Conservation (phyloP, 1,140 invertebrate species). For the Drosophila sturtevanti region DNA sequence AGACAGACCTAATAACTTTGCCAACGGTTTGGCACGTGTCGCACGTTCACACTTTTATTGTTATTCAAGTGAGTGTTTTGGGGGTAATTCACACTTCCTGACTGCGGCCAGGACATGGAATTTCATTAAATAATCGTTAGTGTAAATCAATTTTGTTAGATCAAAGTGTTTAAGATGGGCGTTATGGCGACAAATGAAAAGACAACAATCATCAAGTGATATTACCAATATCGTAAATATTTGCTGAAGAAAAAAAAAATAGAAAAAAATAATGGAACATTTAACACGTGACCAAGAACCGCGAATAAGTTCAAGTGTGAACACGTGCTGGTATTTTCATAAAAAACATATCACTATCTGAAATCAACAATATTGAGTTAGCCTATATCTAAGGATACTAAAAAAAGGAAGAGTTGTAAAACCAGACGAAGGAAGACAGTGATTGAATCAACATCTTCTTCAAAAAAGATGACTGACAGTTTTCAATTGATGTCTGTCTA, state of each 20-base stretch:
- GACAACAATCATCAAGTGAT: constrained; percentile 61
- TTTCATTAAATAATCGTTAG: constrained; percentile 81
- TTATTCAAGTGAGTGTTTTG: constrained; percentile 37
- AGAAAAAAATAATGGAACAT: constrained; percentile 7
- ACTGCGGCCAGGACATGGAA: constrained; percentile 41
- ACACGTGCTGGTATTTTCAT: constrained; percentile 53
- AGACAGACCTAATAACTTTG: constrained; percentile 58
- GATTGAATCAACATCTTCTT: constrained; percentile 7
- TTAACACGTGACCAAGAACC: constrained; percentile 65
- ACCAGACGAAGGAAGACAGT: neutral
- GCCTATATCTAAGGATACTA: constrained; percentile 3
- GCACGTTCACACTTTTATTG: constrained; percentile 34
- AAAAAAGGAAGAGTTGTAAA: neutral
- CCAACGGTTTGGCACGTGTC: constrained; percentile 52
- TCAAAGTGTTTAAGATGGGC: constrained; percentile 60
- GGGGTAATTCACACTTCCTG: constrained; percentile 73
- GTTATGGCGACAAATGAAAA: constrained; percentile 77
- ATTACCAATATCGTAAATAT: constrained; percentile 74
- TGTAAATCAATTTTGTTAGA: constrained; percentile 79
- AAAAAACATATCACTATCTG: constrained; percentile 63
- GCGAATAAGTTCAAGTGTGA: constrained; percentile 60
- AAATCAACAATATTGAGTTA: constrained; percentile 71
- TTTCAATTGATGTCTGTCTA: neutral
- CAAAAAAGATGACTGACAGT: too few relatives aligned
- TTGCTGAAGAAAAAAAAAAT: too few relatives aligned